Conservation (phyloP, 2,113 vertebrate species). For the Triplophysa rosa region DNA sequence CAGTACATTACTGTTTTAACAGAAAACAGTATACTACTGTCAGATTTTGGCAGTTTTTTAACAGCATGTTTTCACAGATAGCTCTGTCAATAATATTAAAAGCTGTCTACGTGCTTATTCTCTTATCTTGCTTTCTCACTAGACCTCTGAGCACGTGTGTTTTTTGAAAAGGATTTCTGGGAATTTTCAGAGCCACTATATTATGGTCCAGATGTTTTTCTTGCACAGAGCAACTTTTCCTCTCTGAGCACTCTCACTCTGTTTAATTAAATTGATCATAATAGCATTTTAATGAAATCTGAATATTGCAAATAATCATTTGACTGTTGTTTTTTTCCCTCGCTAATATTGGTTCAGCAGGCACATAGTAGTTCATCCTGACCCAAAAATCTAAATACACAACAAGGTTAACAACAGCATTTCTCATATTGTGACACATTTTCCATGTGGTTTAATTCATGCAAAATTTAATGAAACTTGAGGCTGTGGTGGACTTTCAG, state of each 20-base stretch:
- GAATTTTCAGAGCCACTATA: not conserved
- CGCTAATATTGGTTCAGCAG: not conserved
- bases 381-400: no score
- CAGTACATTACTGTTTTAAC: no score
- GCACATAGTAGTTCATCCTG: not conserved
- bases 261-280: not conserved
- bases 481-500: no score
- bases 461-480: no score
- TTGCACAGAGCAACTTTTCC: not conserved
- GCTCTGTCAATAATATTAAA: no score
- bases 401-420: no score
- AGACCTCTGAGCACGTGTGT: not conserved
- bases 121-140: not conserved
- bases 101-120: not conserved
- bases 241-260: not conserved
- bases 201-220: not conserved
- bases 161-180: not conserved
- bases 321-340: conserved; percentile 2
- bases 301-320: not conserved
- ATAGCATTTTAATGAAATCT: conserved; percentile 4
- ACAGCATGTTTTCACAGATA: no score
- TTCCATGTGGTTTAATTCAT: no score
- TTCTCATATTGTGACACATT: no score
- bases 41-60: no score
- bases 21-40: no score